These are phyloP conservation scores for Sphecodes monilicornis DNA, from an alignment of 2,888 invertebrate genomes.

Conservation along the genomic window DNA sequence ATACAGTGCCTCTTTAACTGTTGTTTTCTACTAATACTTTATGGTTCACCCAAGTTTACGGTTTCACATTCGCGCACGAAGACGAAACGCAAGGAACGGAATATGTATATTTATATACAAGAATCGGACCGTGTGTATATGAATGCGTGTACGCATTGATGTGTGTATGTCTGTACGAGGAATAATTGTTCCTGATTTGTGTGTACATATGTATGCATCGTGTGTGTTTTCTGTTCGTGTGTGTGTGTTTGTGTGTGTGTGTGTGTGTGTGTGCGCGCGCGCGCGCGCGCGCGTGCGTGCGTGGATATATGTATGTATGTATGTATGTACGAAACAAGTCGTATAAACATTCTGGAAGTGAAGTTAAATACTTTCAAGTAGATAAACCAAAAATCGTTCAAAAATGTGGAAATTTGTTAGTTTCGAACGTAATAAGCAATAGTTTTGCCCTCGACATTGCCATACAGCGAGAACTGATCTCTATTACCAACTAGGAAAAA, in stretches of 20 bases:
- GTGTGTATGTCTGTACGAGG: neutral
- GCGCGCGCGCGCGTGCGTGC: too few relatives aligned
- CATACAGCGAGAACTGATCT: slow-evolving; percentile 13
- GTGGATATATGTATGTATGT: slow-evolving; percentile 29
- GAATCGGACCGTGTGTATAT: slow-evolving; percentile 37
- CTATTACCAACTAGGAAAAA: slow-evolving; percentile 24
- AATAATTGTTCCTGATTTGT: neutral
- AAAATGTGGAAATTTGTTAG: slow-evolving; percentile 38
- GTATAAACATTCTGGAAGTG: slow-evolving; percentile 63
- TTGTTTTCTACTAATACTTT: slow-evolving; percentile 1
- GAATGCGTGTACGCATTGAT: slow-evolving; percentile 13
- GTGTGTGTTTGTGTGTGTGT: neutral
- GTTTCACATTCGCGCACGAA: slow-evolving; percentile 54
- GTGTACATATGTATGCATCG: too few relatives aligned
- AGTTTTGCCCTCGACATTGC: slow-evolving; percentile 37
- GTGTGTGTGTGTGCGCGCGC: neutral
- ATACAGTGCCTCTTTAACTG: neutral
- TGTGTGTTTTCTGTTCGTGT: neutral
- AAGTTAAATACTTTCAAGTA: slow-evolving; percentile 37
- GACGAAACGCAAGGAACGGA: slow-evolving; percentile 68
- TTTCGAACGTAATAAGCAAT: slow-evolving; percentile 33
- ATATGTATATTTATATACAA: slow-evolving; percentile 62
- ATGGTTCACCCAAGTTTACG: neutral
- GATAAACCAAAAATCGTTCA: slow-evolving; percentile 13
- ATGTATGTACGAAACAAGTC: slow-evolving; percentile 69